Evolutionary conservation across 1,140 invertebrate species (phyloP), one percentile per base, ranked within the genome.

Genomic region (Yoshiicerus persimilis): DNA sequence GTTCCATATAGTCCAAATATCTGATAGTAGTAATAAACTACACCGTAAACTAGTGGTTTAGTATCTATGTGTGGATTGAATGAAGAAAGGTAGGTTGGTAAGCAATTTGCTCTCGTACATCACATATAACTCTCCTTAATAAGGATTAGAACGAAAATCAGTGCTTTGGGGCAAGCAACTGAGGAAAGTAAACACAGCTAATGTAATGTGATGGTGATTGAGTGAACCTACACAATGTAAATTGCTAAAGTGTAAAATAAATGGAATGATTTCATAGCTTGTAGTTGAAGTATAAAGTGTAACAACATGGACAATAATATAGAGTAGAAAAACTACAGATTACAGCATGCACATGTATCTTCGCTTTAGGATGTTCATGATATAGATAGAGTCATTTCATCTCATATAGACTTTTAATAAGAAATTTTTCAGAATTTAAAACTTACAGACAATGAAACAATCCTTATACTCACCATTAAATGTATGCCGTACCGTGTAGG

Each of bases 181-280:
- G 75, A 80, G 75, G 75, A 80, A 80, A 80, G 75, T 80, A 80
- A 80, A 80, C 75, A 80, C 34, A 16, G 75, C 75, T 80, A 80
- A 80, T 80, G 75, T 80, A 80, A 80, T 80, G 75, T 80, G 75
- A 80, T 80, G 75, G 75, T 80, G 75, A 80, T 80, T 80, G 75
- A 80, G 75, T 80, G 75, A 80, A 32, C 75, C 75, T 80, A 80
- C 75, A 80, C 75, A 80, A 80, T 80, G 75, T 80, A 80, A 80
- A 80, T 80, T 80, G 32, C 34, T 34, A 80, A 80, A 80, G 75
- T 80, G 75, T 70, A 70, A 70, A 70, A 27, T 70, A 70, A 70
- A 70, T 70, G 66, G 66, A 70, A 70, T 27, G 66, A 70, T 70
- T 70, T 70, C 25, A 30, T 27, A 70, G 66, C 13, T 80, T 80